phyloP scores from a whole-genome alignment of 2,888 invertebrate species.

The Acleris holmiana region DNA sequence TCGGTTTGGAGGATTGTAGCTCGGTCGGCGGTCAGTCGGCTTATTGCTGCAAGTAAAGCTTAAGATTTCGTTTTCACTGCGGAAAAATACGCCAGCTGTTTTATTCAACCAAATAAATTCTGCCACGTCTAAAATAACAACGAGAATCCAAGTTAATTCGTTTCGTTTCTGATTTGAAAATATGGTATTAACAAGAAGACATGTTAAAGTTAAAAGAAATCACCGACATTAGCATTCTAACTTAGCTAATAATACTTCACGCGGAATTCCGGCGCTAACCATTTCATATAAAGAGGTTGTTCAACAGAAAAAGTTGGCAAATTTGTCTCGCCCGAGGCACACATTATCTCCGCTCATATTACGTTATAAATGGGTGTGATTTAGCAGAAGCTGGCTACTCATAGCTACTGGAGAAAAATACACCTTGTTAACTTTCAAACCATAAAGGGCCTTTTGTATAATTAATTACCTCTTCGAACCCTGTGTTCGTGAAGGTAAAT shows the following conservation, averaged over 20 bases:
- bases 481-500: neutral
- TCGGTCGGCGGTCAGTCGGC: neutral
- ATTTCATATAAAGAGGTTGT: slow-evolving; percentile 65
- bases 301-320: slow-evolving; percentile 68
- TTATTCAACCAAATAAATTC: no score
- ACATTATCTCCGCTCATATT: slow-evolving; percentile 67
- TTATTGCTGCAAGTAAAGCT: neutral
- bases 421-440: slow-evolving; percentile 43
- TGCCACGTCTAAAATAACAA: no score
- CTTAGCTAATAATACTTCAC: slow-evolving; percentile 62
- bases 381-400: slow-evolving; percentile 54
- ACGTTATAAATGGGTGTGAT: slow-evolving; percentile 63
- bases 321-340: slow-evolving; percentile 66
- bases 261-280: slow-evolving; percentile 56
- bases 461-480: slow-evolving; percentile 9
- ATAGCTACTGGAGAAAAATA: slow-evolving; percentile 46
- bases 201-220: slow-evolving; percentile 41
- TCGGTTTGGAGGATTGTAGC: slow-evolving; percentile 3
- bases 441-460: slow-evolving; percentile 23
- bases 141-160: no score
- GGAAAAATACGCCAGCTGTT: neutral
- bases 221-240: slow-evolving; percentile 52
- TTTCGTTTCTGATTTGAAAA: no score
- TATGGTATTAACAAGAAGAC: no score
- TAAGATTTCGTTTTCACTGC: neutral